These are phyloP conservation scores for Neomorphus geoffroyi DNA, from an alignment of 2,797 vertebrate species.

Conservation along the genomic window DNA sequence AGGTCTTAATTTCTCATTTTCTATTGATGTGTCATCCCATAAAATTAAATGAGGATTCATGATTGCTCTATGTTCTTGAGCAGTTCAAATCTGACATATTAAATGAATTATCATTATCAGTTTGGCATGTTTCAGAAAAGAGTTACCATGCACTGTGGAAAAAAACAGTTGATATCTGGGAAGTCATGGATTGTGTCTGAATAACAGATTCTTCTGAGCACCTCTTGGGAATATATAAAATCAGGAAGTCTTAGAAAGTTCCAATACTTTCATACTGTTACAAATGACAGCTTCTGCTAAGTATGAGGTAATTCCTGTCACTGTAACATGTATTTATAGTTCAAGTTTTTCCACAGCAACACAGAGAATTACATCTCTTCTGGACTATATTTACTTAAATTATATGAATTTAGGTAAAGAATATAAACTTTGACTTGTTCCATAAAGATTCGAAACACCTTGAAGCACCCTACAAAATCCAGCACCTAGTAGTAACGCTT, in stretches of 20 bases:
- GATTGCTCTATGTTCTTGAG: background rate
- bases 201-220: background rate
- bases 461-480: background rate
- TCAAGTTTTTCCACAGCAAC: background rate
- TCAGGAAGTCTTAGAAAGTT: background rate
- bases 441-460: background rate
- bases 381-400: background rate
- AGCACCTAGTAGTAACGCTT: background rate
- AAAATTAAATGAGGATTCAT: background rate
- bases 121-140: background rate
- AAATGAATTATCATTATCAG: background rate
- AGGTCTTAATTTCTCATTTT: background rate
- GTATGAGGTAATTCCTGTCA: background rate
- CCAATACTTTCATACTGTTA: background rate
- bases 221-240: background rate
- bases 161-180: background rate
- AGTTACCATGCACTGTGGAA: background rate
- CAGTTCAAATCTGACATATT: background rate
- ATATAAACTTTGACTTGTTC: background rate
- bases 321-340: background rate
- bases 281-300: background rate
- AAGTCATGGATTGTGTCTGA: background rate
- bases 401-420: background rate
- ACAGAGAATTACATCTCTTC: background rate
- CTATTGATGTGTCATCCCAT: background rate